Conservation (phyloP, 2,797 vertebrate genomes). For the Tachyglossus aculeatus region DNA sequence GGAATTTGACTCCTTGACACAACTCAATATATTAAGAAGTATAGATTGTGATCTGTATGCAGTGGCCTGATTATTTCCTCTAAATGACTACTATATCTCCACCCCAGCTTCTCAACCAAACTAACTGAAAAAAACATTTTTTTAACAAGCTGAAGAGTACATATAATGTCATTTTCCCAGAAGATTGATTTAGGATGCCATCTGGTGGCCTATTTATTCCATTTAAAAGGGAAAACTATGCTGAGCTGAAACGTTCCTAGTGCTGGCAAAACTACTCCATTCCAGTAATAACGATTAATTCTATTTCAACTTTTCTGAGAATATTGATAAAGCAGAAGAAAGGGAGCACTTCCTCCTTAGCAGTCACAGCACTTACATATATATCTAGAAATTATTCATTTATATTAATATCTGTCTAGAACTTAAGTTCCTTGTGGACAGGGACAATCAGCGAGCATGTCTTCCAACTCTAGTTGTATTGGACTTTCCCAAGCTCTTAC, state of each 20-base stretch:
- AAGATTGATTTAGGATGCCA: constrained; percentile 65
- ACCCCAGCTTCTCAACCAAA: constrained; percentile 32
- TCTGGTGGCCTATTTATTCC: constrained; percentile 45
- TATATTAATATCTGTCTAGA: too few species aligned
- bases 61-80: constrained; percentile 33
- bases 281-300: neutral
- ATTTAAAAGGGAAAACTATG: constrained; percentile 6
- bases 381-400: neutral
- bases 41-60: neutral
- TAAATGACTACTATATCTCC: constrained; percentile 29
- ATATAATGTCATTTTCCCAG: neutral
- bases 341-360: neutral
- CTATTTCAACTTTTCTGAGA: constrained; percentile 1
- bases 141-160: constrained; percentile 23
- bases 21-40: constrained; percentile 24
- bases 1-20: constrained; percentile 4
- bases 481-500: too few species aligned
- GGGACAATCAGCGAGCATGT: too few species aligned
- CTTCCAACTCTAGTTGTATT: too few species aligned
- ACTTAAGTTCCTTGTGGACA: too few species aligned
- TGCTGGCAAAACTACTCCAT: neutral
- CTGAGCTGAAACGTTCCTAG: neutral
- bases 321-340: neutral
- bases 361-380: neutral
- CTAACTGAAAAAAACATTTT: constrained; percentile 18